Evolutionary conservation across 2,888 invertebrate species (phyloP).

Genomic region (Pharmacophagus antenor): DNA sequence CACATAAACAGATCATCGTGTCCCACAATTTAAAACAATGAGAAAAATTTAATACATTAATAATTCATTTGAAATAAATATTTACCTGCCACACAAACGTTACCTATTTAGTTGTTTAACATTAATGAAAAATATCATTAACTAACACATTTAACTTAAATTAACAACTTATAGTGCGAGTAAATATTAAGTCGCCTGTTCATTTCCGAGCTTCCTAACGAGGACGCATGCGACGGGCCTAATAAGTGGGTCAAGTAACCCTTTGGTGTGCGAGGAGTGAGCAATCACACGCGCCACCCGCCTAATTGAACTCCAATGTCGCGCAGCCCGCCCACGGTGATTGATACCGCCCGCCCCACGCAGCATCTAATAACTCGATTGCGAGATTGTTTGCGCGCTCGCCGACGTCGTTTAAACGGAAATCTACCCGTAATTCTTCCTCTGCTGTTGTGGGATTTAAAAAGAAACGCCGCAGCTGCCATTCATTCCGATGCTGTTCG

Average conservation of each 20-base stretch:
- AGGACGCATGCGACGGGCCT: slow-evolving; percentile 57
- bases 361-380: slow-evolving; percentile 71
- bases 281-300: slow-evolving; percentile 75
- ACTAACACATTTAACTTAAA: slow-evolving; percentile 3
- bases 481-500: slow-evolving; percentile 22
- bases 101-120: not conserved
- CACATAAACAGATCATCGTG: too few relatives aligned
- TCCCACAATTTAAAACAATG: too few relatives aligned
- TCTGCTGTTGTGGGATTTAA: slow-evolving; percentile 26
- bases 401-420: slow-evolving; percentile 56
- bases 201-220: slow-evolving; percentile 59
- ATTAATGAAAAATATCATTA: not conserved
- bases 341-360: slow-evolving; percentile 70
- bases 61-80: not conserved
- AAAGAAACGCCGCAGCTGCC: slow-evolving; percentile 23
- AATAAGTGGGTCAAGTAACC: slow-evolving; percentile 79
- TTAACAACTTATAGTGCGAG: slow-evolving; percentile 30
- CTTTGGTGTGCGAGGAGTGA: slow-evolving; percentile 69
- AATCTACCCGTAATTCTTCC: slow-evolving; percentile 27
- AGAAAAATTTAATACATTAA: not conserved
- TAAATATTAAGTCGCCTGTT: slow-evolving; percentile 59
- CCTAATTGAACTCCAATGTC: slow-evolving; percentile 81
- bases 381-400: slow-evolving; percentile 69
- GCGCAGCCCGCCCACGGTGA: slow-evolving; percentile 76
- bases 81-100: not conserved